A percentile compares a stretch with the other conserved stretches of the same genome.
phyloP scores from a whole-genome alignment of 2,113 vertebrate genomes.

The Agelaius tricolor region DNA sequence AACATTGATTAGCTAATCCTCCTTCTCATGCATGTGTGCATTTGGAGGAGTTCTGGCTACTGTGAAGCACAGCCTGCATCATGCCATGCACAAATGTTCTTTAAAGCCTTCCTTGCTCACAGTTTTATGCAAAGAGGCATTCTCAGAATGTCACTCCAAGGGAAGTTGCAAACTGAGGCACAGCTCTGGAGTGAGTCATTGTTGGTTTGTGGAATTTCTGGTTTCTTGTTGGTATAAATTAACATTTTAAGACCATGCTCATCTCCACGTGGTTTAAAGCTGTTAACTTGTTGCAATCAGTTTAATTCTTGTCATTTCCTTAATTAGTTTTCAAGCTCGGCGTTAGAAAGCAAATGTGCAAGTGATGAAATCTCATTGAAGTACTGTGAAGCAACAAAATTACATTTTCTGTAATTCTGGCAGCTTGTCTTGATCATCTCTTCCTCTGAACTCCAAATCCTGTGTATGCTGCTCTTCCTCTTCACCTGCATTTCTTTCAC shows the following conservation, averaged over 20 bases:
- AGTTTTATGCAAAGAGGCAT: not conserved
- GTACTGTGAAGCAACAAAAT: slow-evolving; percentile 6
- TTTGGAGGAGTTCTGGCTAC: not conserved
- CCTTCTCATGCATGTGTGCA: not conserved
- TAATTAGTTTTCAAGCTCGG: slow-evolving; percentile 1
- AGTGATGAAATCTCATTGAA: not conserved
- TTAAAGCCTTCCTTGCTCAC: not conserved
- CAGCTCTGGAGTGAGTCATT: not conserved
- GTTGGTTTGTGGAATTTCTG: not conserved
- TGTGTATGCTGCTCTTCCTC: not conserved
- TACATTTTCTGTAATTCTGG: not conserved
- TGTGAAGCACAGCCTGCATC: not conserved
- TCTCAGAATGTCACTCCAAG: not conserved
- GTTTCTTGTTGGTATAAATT: not conserved
- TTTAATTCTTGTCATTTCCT: slow-evolving; percentile 40
- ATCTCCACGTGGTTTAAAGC: not conserved
- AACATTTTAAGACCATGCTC: not conserved
- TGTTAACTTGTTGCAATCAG: slow-evolving; percentile 29
- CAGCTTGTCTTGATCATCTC: not conserved
- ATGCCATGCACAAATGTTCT: not conserved
- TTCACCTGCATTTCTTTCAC: not conserved
- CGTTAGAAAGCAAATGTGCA: not conserved
- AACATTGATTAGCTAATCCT: not conserved
- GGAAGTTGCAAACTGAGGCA: not conserved
- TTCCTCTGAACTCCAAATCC: not conserved